These are phyloP conservation scores for Platyura marginata DNA, from an alignment of 1,140 invertebrate species.

Conservation along the genomic window DNA sequence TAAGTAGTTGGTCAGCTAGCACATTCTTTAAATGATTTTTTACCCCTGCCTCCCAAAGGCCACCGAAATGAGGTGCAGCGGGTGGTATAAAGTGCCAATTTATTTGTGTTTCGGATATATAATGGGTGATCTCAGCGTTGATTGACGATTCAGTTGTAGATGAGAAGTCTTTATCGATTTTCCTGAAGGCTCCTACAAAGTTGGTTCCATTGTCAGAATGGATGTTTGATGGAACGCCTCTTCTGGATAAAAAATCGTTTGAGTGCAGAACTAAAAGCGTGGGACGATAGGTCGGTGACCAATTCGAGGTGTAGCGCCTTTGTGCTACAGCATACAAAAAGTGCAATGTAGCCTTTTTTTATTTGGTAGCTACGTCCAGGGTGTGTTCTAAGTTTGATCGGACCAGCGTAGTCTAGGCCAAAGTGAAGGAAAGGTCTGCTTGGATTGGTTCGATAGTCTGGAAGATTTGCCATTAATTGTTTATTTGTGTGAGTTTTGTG, in stretches of 20 bases:
- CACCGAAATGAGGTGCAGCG: too few species aligned
- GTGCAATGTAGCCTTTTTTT: conserved; percentile 12
- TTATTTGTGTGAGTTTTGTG: not conserved
- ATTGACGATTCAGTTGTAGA: not conserved
- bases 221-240: conserved; percentile 9
- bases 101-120: not conserved
- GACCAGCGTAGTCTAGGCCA: conserved; percentile 21
- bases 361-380: conserved; percentile 6
- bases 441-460: not conserved
- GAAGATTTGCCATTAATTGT: not conserved
- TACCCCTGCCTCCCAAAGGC: not conserved
- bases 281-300: conserved; percentile 15
- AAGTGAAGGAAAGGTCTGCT: conserved; percentile 9
- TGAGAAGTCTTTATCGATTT: not conserved
- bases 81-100: not conserved
- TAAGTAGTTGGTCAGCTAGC: not conserved
- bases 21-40: not conserved
- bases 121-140: not conserved
- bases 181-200: conserved; percentile 14
- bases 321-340: conserved; percentile 16
- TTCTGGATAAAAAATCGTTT: conserved; percentile 12
- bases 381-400: conserved; percentile 11
- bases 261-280: conserved; percentile 18
- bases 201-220: conserved; percentile 17
- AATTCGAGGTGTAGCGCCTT: conserved; percentile 26